Evolutionary conservation across 2,888 invertebrate genomes (phyloP), one percentile per base, ranked within the genome.

Genomic region (Dynastes hyllus): DNA sequence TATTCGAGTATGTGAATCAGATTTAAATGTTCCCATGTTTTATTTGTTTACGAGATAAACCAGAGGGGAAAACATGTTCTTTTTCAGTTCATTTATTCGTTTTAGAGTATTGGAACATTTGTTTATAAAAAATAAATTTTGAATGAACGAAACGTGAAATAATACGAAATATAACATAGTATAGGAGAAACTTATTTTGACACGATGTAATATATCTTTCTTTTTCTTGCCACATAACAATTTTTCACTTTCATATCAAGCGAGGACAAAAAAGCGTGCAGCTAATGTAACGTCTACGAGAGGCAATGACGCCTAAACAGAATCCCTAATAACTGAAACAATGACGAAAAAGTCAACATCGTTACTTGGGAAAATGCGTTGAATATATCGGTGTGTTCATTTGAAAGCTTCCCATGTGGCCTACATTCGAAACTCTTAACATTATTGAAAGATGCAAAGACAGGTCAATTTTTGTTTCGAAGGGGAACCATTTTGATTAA

Each of bases 321-420:
- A 71, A 71, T 71, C 71, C 71, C 55, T 71, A 71, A 71, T 71
- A 71, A 32, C 58, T 71, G 55, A 71, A 40, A 71, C 71, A 71
- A 71, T 71, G 40, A 55, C 55, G 71, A 71, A 71, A 71, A 71
- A 71, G 71, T 71, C 71, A 71, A 71, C 71, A 71, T 71, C 71
- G 58, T 71, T 71, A 71, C 37, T 55, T 55, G 16, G 53, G n/a
- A 55, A 55, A n/a, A n/a, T 13, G n/a, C 13, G n/a, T n/a, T n/a
- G n/a, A 6, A 55, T 55, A 55, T n/a, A 55, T 16, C 13, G 2
- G n/a, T 13, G 0, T n/a, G n/a, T 9, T 2, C 51, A 51, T 16
- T 16, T 16, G 16, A 16, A 16, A 16, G 16, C 16, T 16, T 16
- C 16, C 16, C 16, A 16, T 16, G 16, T 16, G 16, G 16, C 16